A percentile compares a stretch with the other conserved stretches of the same genome.
phyloP scores from a whole-genome alignment of 1,140 invertebrate genomes.

The Saccostrea glomerata region DNA sequence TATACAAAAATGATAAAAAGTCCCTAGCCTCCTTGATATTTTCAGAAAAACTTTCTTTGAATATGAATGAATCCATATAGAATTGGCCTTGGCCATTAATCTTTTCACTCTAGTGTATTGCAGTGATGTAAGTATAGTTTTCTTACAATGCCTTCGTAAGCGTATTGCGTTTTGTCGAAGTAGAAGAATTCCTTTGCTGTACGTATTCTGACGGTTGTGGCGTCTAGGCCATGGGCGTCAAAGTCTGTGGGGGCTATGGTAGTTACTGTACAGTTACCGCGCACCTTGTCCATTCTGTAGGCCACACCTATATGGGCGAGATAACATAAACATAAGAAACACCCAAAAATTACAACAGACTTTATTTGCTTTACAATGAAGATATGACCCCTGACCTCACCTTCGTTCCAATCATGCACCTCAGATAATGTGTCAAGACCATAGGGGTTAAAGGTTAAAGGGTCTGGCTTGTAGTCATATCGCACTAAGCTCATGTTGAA shows the following conservation, averaged over 20 bases:
- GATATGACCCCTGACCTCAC: conserved; percentile 41
- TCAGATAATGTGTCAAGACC: conserved; percentile 52
- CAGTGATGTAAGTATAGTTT: too few relatives aligned
- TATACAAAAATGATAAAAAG: too few relatives aligned
- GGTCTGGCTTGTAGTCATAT: conserved; percentile 59
- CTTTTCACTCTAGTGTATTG: too few relatives aligned
- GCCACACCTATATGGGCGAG: conserved; percentile 59
- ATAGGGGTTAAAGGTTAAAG: conserved; percentile 26
- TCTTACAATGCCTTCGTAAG: conserved; percentile 63
- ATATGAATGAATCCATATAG: too few relatives aligned
- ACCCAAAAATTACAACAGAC: too few relatives aligned
- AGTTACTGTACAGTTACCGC: conserved; percentile 58
- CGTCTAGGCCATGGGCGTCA: conserved; percentile 55
- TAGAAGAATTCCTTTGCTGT: conserved; percentile 66
- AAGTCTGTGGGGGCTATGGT: conserved; percentile 56
- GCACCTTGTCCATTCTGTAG: conserved; percentile 59
- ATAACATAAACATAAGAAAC: not conserved
- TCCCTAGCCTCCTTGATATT: too few relatives aligned
- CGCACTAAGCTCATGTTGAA: conserved; percentile 57
- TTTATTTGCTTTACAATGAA: not conserved
- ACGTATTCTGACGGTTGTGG: conserved; percentile 56
- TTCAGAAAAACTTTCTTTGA: too few relatives aligned
- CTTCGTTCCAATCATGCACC: conserved; percentile 66
- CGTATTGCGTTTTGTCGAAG: conserved; percentile 57
- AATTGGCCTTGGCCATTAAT: too few relatives aligned